Evolutionary conservation across 1,140 invertebrate genomes (phyloP).

Genomic region (Drosophila arawakana): DNA sequence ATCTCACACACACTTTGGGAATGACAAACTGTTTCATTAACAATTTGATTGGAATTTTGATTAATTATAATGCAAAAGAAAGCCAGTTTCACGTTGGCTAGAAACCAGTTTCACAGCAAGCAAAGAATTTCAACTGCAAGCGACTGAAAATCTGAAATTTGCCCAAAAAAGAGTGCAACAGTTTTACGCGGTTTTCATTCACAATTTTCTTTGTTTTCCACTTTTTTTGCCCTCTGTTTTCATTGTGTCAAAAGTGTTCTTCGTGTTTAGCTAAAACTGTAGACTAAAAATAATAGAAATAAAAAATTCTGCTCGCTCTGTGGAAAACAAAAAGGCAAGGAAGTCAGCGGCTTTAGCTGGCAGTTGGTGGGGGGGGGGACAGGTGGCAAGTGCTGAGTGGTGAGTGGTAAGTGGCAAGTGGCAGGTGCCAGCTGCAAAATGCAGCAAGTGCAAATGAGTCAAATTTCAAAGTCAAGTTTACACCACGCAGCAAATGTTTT

Average conservation of each 20-base stretch:
- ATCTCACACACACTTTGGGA: neutral
- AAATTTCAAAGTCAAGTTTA: constrained; percentile 82
- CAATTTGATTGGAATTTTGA: constrained; percentile 67
- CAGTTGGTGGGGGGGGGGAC: neutral
- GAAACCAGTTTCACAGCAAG: constrained; percentile 48
- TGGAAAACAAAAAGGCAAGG: neutral
- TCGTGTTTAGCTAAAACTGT: constrained; percentile 28
- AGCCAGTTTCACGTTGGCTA: constrained; percentile 20
- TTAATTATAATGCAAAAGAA: constrained; percentile 25
- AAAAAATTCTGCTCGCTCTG: constrained; percentile 21
- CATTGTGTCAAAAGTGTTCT: constrained; percentile 40
- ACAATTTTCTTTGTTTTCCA: neutral
- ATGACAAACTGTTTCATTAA: constrained; percentile 42
- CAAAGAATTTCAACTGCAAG: constrained; percentile 26
- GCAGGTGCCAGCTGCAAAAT: constrained; percentile 48
- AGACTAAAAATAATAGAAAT: constrained; percentile 1
- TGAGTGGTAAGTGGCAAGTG: neutral
- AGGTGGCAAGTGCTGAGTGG: neutral
- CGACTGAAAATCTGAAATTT: constrained; percentile 3
- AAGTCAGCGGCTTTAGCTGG: no score
- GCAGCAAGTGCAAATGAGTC: constrained; percentile 77
- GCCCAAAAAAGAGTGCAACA: constrained; percentile 64
- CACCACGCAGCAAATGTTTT: constrained; percentile 80
- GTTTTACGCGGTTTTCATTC: constrained; percentile 23
- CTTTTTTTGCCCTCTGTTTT: constrained; percentile 22